Percentiles rank a stretch among this genome's conserved stretches.
Conservation (phyloP, 2,797 vertebrate species). For the Myioborus miniatus region DNA sequence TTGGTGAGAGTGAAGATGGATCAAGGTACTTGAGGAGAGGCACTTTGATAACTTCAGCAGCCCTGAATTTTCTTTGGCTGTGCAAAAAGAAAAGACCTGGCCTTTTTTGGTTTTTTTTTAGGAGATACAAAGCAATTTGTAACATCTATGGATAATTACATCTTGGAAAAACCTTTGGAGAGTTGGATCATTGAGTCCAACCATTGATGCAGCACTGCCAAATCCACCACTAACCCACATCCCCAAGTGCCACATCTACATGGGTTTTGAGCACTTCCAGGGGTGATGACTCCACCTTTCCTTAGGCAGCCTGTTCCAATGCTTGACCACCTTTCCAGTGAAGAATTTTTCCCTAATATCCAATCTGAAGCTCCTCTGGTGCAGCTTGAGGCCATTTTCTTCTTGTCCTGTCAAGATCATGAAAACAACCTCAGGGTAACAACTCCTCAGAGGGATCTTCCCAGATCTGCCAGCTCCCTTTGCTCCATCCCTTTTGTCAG, state of each 20-base stretch:
- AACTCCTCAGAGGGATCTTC: background rate
- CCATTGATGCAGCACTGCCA: background rate
- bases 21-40: background rate
- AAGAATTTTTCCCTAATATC: background rate
- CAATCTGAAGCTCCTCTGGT: background rate
- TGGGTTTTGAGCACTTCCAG: background rate
- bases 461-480: background rate
- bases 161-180: background rate
- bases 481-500: background rate
- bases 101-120: background rate
- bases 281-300: background rate
- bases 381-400: background rate
- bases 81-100: background rate
- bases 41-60: background rate
- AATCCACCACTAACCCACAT: background rate
- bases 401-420: background rate
- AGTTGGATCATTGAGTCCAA: background rate
- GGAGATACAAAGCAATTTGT: background rate
- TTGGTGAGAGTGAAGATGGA: background rate
- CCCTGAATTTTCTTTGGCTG: background rate
- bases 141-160: background rate
- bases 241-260: background rate
- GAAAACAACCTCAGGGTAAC: background rate
- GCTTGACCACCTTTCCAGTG: background rate
- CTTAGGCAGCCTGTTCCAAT: background rate